Evolutionary conservation across 1,140 invertebrate species (phyloP).

Genomic region (Drosophila mojavensis): DNA sequence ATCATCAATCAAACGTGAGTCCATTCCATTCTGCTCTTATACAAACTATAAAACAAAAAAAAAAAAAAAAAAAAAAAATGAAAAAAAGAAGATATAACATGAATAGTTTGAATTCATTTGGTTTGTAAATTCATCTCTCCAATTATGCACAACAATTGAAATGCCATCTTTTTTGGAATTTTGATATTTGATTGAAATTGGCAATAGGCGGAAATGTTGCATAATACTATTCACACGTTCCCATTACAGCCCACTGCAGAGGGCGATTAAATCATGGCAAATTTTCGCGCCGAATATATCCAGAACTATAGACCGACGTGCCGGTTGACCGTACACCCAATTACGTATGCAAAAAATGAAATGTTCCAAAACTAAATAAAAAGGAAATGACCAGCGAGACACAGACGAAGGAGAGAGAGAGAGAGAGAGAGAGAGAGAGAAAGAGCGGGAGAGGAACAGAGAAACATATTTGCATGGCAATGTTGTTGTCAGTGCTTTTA

Average conservation of each 20-base stretch:
- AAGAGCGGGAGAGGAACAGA: neutral
- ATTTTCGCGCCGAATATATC: constrained; percentile 30
- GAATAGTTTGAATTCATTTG: no score
- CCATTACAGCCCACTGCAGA: neutral
- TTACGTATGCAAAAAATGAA: constrained; percentile 43
- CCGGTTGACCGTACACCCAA: constrained; percentile 10
- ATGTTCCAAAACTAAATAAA: constrained; percentile 31
- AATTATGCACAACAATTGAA: no score
- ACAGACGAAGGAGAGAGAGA: neutral
- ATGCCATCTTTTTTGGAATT: no score
- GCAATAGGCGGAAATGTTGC: constrained; percentile 27
- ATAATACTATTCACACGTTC: constrained; percentile 39
- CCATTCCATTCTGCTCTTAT: no score
- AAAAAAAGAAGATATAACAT: no score
- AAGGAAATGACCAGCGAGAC: neutral
- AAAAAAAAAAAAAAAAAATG: no score
- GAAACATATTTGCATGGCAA: no score
- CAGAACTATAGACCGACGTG: constrained; percentile 16
- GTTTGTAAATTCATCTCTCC: no score
- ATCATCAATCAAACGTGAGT: no score
- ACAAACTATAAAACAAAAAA: no score
- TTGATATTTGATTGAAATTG: neutral
- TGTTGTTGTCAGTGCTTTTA: constrained; percentile 32
- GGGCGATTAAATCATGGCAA: constrained; percentile 33
- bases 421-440: neutral